Evolutionary conservation across 1,140 invertebrate genomes (phyloP), one percentile per base, ranked within the genome.

Genomic region (Hylyphantes graminicola): DNA sequence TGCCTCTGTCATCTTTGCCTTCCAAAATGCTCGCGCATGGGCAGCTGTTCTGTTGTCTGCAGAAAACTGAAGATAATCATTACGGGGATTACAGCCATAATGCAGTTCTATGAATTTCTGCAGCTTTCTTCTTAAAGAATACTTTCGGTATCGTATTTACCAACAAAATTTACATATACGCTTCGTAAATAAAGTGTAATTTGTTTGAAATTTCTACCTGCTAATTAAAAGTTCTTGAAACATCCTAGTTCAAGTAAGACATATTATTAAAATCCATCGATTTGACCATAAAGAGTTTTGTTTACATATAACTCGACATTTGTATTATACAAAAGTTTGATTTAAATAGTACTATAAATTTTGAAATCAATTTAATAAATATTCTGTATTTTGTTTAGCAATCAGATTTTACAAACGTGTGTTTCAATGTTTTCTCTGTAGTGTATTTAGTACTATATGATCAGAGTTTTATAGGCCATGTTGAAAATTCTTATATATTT

Each of bases 31-130:
- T 70, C n/a, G 21, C 74, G 64, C 61, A 76, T 59, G 74, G 57
- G 74, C 74, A 76, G 17, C 74, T 76, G 57, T 57, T n/a, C 50
- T 76, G 35, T 17, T 57, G 72, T 74, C 74, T 76, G 74, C 74
- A 76, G 74, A 50, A 76, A 76, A 63, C 64, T 19, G 74, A 63
- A 63, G 57, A 76, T 70, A 19, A 54, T 70, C 67, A 70, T 70
- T 35, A 35, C 35, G 35, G 35, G n/a, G 35, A 35, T 35, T 35
- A 35, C 35, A 70, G 50, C 67, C 50, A 53, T 76, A 63, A 76
- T 76, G 74, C 74, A 50, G 74, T 50, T n/a, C 55, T 76, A 63
- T 61, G 74, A n/a, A 74, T 74, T 74, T 35, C 19, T 57, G 21
- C 13, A 8, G 15, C 21, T 15, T 53, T 48, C 17, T 48, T 53